A percentile compares a stretch with the other conserved stretches of the same genome.
Conservation (phyloP, 2,888 invertebrate species). For the Bombylius major region DNA sequence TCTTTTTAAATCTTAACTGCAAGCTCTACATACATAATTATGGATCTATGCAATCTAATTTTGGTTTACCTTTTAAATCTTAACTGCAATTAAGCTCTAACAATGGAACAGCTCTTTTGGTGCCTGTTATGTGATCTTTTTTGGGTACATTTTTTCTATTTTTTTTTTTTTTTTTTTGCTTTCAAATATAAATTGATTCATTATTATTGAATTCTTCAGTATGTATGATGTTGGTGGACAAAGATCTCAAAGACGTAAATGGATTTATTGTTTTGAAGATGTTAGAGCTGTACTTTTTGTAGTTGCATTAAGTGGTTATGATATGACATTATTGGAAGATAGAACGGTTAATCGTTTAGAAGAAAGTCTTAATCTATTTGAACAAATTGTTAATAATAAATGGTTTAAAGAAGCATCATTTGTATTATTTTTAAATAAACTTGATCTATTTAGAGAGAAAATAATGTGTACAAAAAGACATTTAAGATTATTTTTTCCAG, state of each 20-base stretch:
- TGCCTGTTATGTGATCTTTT: too few species aligned
- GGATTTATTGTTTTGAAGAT: conserved; percentile 57
- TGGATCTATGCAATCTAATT: too few species aligned
- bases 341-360: conserved; percentile 47
- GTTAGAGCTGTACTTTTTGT: conserved; percentile 51
- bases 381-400: conserved; percentile 50
- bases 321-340: conserved; percentile 52
- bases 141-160: not conserved
- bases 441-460: conserved; percentile 52
- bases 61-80: too few species aligned
- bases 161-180: not conserved
- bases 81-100: too few species aligned
- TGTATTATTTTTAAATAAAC: conserved; percentile 51
- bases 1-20: too few species aligned
- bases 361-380: conserved; percentile 50
- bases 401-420: conserved; percentile 50
- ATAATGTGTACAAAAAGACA: conserved; percentile 49
- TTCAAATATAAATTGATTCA: too few species aligned
- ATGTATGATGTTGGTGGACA: conserved; percentile 57
- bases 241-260: conserved; percentile 49
- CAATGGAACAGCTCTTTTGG: too few species aligned
- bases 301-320: conserved; percentile 51
- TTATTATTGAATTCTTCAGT: conserved; percentile 25
- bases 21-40: too few species aligned
- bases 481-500: conserved; percentile 45